Conservation (phyloP, 2,797 vertebrate genomes). For the Channa striata region DNA sequence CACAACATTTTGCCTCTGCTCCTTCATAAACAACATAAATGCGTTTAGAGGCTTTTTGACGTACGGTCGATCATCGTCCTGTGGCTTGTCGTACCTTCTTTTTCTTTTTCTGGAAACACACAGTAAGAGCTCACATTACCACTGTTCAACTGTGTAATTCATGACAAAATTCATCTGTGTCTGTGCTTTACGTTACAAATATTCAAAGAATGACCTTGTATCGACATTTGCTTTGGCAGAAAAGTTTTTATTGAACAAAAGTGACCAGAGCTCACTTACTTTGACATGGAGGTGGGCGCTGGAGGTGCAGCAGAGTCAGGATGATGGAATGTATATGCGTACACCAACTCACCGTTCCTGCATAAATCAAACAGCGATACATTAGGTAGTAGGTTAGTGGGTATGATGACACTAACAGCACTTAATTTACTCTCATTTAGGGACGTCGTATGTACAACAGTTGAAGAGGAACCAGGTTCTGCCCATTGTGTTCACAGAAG, state of each 20-base stretch:
- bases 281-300: neutral
- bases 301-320: neutral
- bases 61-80: rapidly evolving
- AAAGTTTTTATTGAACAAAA: no score
- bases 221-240: no score
- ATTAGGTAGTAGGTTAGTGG: neutral
- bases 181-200: no score
- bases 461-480: neutral
- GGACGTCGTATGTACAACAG: neutral
- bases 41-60: slow-evolving; percentile 14
- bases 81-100: rapidly evolving
- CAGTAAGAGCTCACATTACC: neutral
- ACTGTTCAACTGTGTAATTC: no score
- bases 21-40: slow-evolving; percentile 20
- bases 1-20: neutral
- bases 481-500: rapidly evolving
- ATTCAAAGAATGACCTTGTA: no score
- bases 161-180: no score
- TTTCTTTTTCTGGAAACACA: neutral
- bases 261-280: neutral
- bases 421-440: no score
- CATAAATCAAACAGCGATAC: neutral
- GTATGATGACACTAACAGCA: no score
- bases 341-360: neutral
- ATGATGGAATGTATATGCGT: no score